Evolutionary conservation across 1,140 invertebrate genomes (phyloP), one percentile per base, ranked within the genome.

Genomic region (Meteorus sp.): DNA sequence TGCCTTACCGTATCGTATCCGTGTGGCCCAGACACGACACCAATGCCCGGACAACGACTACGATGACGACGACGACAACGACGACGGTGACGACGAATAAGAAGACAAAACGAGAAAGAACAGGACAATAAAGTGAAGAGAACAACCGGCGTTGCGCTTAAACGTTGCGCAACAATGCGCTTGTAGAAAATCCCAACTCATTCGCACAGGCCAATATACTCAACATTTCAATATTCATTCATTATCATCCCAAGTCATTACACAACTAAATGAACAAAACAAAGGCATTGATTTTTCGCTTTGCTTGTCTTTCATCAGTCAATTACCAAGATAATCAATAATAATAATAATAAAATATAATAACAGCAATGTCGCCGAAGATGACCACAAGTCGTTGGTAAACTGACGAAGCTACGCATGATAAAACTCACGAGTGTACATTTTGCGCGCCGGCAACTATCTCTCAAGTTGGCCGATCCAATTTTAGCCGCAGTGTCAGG

Each of bases 251-350:
- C n/a, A n/a, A n/a, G n/a, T 41, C 37, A 41, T 41, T n/a, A 41
- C 0, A 39, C 6, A 17, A 19, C 22, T 19, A 1, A 20, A 43
- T 1, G 39, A 33, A n/a, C n/a, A n/a, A n/a, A n/a, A n/a, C n/a
- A n/a, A n/a, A n/a, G n/a, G n/a, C n/a, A n/a, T n/a, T n/a, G n/a
- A n/a, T n/a, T n/a, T n/a, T n/a, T n/a, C n/a, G n/a, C n/a, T n/a
- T n/a, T n/a, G n/a, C n/a, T n/a, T n/a, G n/a, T 31, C 50, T 52
- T 52, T 52, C 50, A 52, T 52, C n/a, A n/a, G 50, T 52, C 31
- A 52, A 20, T 35, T 52, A 1, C 17, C 13, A 48, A 17, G 50
- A 52, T 22, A 52, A n/a, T 33, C 37, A 13, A 39, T 13, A 39
- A 3, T 37, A 37, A 9, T 37, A 15, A 37, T 37, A 37, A 39